Base-by-base conservation (phyloP, 2,888 invertebrate species). In the Mesodorylaimus sp. region DNA sequence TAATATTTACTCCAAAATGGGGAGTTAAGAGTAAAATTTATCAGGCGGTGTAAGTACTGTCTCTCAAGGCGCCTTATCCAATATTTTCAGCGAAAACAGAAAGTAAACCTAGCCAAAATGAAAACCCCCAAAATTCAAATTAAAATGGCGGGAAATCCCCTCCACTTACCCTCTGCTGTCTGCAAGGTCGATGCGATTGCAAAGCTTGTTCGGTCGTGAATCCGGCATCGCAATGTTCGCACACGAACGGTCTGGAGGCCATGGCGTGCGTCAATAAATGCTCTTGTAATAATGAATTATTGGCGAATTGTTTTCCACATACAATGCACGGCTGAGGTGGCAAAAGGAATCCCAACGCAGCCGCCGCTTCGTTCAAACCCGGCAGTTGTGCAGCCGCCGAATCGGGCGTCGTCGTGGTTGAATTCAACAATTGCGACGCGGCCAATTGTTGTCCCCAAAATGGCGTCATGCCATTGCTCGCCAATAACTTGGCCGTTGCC, bases 201-300 rank as follows among this genome's bases (percentile, higher is more conserved):
- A 72, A 61, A 2, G 67, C 65, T 54, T 66, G 65, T 3, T 62
- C 63, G 36, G 68, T 70, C 19, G 71, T 71, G 59, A 73, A 73
- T 10, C 72, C 73, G 45, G 72, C 73, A 58, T 73, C 73, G 60
- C 73, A 73, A 52, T 64, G 64, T 52, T 68, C 64, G 59, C 73
- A 73, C 10, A 73, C 69, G 57, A 70, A 69, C 2, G 72, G 70
- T 23, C 73, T 66, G 26, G 67, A 60, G 7, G 26, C 45, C 7
- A 26, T 21, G 7, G 7, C 29, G 41, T 7, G 70, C 10, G 60
- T 61, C 48, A 67, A 55, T 48, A 70, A 53, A 54, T 71, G 71
- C 57, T 63, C 57, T 10, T 47, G 47, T 64, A 63, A 55, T 16
- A 58, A 46, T 26, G 41, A 39, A 23, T 13, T 24, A 32, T 21